Conservation (phyloP, 92 coral and sea anemone species). For the Heteractis magnifica region DNA sequence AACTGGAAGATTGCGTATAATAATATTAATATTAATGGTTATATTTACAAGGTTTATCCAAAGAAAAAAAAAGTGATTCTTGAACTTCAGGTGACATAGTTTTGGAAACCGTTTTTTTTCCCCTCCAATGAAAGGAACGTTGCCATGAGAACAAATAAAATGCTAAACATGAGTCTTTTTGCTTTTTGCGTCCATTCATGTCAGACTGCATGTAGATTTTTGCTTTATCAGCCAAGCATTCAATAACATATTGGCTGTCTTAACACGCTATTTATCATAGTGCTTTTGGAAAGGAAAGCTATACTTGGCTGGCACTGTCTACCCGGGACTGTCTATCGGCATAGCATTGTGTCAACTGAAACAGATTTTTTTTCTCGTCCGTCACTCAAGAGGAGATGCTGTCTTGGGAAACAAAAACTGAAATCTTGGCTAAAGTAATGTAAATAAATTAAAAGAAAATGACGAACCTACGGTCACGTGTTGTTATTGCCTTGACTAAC, state of each 20-base stretch:
- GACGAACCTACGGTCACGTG: no score
- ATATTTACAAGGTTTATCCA: neutral
- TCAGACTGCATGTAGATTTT: neutral
- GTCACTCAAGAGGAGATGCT: no score
- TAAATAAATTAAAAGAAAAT: no score
- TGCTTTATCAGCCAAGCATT: neutral
- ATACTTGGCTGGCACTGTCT: neutral
- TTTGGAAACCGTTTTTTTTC: neutral
- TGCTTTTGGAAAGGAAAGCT: neutral
- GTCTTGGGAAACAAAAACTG: no score
- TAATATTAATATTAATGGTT: neutral
- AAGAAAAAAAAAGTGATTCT: neutral
- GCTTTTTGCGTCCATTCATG: neutral
- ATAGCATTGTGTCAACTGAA: no score
- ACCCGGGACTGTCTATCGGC: neutral
- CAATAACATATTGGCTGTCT: neutral
- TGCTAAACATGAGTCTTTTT: neutral
- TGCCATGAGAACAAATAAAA: neutral
- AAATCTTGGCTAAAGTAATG: no score
- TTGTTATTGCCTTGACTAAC: no score
- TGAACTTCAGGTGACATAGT: neutral
- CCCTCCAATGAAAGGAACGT: neutral
- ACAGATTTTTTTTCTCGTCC: no score
- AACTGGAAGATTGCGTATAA: neutral
- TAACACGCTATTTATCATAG: neutral